Evolutionary conservation across 2,888 invertebrate genomes (phyloP).

Genomic region (Arenicola marina): DNA sequence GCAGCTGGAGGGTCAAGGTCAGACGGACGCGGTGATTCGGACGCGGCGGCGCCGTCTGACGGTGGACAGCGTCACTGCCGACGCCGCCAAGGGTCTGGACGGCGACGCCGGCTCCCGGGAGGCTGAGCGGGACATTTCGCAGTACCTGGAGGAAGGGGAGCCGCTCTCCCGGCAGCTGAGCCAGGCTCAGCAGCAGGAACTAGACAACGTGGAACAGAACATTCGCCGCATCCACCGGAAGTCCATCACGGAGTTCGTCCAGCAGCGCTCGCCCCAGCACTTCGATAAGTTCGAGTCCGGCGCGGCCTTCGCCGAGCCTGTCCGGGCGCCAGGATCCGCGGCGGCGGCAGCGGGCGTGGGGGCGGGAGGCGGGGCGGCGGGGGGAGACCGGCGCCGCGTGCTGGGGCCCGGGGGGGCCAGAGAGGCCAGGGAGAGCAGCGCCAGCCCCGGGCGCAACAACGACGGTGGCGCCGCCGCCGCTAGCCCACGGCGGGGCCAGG

Average conservation of each 20-base stretch:
- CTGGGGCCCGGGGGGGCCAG: background rate
- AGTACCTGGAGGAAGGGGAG: constrained; percentile 14
- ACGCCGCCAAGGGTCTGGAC: background rate
- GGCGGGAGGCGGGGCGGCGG: background rate
- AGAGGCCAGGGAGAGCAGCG: background rate
- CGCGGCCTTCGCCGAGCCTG: background rate
- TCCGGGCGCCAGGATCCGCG: background rate
- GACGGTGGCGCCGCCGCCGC: too few relatives aligned
- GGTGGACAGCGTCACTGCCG: background rate
- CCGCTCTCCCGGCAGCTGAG: background rate
- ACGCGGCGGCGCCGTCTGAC: background rate
- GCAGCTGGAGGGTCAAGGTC: background rate
- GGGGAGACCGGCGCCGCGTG: background rate
- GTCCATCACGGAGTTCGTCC: constrained; percentile 21
- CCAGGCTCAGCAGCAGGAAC: constrained; percentile 17
- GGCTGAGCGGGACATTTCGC: background rate
- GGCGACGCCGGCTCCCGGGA: background rate
- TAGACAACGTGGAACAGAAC: constrained; percentile 23
- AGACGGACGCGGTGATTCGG: background rate
- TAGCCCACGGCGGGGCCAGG: background rate
- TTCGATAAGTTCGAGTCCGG: constrained; percentile 23
- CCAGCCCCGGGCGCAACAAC: background rate
- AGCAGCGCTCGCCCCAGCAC: constrained; percentile 12
- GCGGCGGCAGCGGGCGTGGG: too few relatives aligned
- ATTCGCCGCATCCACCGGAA: constrained; percentile 20